Percentiles rank a stretch among this genome's conserved stretches.
Conservation (phyloP, 2,113 vertebrate genomes). For the Lycaon pictus region DNA sequence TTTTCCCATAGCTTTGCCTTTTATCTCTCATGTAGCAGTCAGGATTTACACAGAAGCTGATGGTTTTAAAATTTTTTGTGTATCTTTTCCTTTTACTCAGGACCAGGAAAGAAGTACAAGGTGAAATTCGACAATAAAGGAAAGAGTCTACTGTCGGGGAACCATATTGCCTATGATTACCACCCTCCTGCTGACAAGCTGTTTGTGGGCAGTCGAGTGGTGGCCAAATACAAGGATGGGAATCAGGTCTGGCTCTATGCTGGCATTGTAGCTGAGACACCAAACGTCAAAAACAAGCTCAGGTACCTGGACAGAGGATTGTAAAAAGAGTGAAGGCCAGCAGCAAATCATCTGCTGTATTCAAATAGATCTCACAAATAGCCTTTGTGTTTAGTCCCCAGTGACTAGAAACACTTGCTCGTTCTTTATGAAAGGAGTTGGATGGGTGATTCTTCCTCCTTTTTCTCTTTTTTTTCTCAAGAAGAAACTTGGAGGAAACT, state of each 20-base stretch:
- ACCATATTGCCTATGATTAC: constrained; percentile 97
- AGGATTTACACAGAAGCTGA: not conserved
- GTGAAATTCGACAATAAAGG: constrained; percentile 98
- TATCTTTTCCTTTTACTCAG: constrained; percentile 82
- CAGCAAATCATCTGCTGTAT: not conserved
- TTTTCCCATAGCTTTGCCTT: not conserved
- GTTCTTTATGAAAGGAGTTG: not conserved
- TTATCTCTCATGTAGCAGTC: not conserved
- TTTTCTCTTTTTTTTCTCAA: not conserved
- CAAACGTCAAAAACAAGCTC: constrained; percentile 96
- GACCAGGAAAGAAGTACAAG: constrained; percentile 94
- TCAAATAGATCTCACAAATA: not conserved
- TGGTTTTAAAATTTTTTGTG: not conserved
- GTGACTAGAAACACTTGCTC: not conserved
- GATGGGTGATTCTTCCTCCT: not conserved
- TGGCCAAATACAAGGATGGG: constrained; percentile 98
- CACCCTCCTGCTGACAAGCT: constrained; percentile 93
- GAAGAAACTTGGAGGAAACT: not conserved
- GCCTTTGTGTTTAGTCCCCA: not conserved
- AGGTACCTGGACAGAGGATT: constrained; percentile 87
- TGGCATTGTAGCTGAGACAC: constrained; percentile 98
- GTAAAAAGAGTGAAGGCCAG: not conserved
- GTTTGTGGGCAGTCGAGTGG: constrained; percentile 96
- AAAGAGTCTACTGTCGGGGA: constrained; percentile 98
- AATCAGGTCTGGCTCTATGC: constrained; percentile 98